These are phyloP conservation scores for Trichogramma dendrolimi DNA, from an alignment of 2,888 invertebrate species.

Conservation along the genomic window DNA sequence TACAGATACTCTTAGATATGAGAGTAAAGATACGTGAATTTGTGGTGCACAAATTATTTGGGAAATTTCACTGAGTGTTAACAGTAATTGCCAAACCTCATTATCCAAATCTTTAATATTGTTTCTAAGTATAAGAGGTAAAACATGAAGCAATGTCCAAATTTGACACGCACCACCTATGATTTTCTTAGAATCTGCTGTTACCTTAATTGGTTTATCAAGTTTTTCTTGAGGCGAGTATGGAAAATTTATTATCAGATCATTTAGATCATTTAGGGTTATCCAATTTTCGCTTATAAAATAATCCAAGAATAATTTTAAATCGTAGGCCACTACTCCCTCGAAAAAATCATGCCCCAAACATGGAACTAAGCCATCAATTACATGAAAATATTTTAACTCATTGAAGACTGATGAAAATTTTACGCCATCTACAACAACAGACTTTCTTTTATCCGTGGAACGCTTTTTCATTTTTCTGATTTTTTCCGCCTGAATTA, in stretches of 20 bases:
- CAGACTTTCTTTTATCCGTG: neutral
- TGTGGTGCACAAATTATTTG: constrained; percentile 30
- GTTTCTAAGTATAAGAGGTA: constrained; percentile 25
- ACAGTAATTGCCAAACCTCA: constrained; percentile 25
- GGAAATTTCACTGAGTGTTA: constrained; percentile 29
- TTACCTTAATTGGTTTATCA: constrained; percentile 23
- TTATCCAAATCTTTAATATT: constrained; percentile 24
- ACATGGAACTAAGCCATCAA: constrained; percentile 26
- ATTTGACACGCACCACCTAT: constrained; percentile 27
- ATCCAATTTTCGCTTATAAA: constrained; percentile 25
- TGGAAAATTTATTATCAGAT: constrained; percentile 12
- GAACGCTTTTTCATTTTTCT: no score
- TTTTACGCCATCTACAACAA: constrained; percentile 16
- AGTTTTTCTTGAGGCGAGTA: constrained; percentile 21
- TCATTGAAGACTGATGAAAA: constrained; percentile 24
- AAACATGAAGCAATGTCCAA: constrained; percentile 21
- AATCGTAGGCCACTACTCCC: constrained; percentile 17
- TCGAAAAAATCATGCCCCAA: constrained; percentile 27
- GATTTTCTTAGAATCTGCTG: constrained; percentile 5
- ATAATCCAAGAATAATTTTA: constrained; percentile 11
- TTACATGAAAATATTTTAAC: constrained; percentile 23
- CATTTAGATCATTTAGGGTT: constrained; percentile 15
- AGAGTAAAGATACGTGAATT: constrained; percentile 28
- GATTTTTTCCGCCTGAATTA: neutral
- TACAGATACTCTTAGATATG: constrained; percentile 25